Evolutionary conservation across 2,113 vertebrate species (phyloP).

Genomic region (Pampusana beccarii): DNA sequence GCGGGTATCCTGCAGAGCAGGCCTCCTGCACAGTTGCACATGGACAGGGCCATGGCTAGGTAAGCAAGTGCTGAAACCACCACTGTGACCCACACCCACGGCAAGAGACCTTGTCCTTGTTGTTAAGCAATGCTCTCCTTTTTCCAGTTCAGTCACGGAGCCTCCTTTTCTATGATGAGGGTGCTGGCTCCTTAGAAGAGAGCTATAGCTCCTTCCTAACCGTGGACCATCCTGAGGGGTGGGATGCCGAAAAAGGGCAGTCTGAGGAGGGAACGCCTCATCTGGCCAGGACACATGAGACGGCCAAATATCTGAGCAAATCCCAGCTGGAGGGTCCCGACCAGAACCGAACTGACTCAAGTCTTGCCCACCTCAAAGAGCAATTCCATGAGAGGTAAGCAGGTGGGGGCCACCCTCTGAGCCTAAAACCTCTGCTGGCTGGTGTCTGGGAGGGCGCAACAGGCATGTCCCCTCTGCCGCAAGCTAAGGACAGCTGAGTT

Average conservation of each 20-base stretch:
- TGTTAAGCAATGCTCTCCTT: background rate
- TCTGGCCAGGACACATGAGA: conserved; percentile 75
- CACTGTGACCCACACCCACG: background rate
- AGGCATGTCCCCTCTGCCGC: background rate
- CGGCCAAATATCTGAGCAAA: conserved; percentile 82
- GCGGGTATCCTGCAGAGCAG: background rate
- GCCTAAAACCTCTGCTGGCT: too few species aligned
- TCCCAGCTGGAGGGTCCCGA: conserved; percentile 64
- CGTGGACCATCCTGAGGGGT: conserved; percentile 80
- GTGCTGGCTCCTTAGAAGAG: conserved; percentile 85
- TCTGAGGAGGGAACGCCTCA: conserved; percentile 69
- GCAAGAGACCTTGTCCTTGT: background rate
- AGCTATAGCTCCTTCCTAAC: conserved; percentile 77
- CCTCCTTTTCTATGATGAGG: conserved; percentile 95
- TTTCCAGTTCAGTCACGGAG: conserved; percentile 92
- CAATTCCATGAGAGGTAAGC: conserved; percentile 77
- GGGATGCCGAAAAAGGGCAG: conserved; percentile 77
- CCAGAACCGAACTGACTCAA: conserved; percentile 72
- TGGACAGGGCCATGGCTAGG: background rate
- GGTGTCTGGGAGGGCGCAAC: background rate
- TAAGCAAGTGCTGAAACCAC: background rate
- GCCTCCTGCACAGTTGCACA: background rate
- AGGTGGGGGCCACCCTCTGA: background rate
- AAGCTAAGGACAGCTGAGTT: background rate
- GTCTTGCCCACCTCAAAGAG: conserved; percentile 76